These are phyloP conservation scores for Phylloscopus trochilus DNA, from an alignment of 2,113 vertebrate species.

Conservation along the genomic window DNA sequence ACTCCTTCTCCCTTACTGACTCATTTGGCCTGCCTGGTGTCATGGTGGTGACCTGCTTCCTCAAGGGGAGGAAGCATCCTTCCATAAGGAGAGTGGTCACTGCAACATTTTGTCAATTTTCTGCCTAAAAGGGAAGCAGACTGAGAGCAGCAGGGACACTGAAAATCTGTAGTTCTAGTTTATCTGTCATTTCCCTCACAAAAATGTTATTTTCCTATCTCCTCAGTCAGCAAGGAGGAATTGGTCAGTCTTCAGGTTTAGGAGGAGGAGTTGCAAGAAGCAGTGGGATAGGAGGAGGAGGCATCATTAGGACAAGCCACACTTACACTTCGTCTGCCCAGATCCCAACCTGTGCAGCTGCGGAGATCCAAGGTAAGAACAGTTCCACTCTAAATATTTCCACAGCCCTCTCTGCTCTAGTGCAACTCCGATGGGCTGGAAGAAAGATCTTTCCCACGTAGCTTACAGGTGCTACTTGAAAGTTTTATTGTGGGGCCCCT, in stretches of 20 bases:
- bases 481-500: not conserved
- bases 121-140: not conserved
- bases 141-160: not conserved
- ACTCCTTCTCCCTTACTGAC: not conserved
- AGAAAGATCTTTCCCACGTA: accelerated
- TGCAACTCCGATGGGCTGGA: not conserved
- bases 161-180: not conserved
- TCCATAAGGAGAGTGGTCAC: not conserved
- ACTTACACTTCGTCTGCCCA: conserved; percentile 38
- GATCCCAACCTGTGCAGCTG: conserved; percentile 37
- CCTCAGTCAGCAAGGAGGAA: conserved; percentile 50
- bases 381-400: not conserved
- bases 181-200: not conserved
- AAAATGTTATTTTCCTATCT: not conserved
- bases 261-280: conserved; percentile 39
- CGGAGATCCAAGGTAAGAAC: conserved; percentile 60
- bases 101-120: not conserved
- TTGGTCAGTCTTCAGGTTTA: conserved; percentile 27
- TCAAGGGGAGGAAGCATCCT: too few relatives aligned
- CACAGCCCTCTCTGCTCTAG: not conserved
- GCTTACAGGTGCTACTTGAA: not conserved
- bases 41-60: not conserved
- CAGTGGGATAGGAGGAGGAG: conserved; percentile 59
- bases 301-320: conserved; percentile 41
- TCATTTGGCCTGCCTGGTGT: not conserved